Evolutionary conservation across 2,888 invertebrate genomes (phyloP).

Genomic region (Mesorhabditis spiculigera): DNA sequence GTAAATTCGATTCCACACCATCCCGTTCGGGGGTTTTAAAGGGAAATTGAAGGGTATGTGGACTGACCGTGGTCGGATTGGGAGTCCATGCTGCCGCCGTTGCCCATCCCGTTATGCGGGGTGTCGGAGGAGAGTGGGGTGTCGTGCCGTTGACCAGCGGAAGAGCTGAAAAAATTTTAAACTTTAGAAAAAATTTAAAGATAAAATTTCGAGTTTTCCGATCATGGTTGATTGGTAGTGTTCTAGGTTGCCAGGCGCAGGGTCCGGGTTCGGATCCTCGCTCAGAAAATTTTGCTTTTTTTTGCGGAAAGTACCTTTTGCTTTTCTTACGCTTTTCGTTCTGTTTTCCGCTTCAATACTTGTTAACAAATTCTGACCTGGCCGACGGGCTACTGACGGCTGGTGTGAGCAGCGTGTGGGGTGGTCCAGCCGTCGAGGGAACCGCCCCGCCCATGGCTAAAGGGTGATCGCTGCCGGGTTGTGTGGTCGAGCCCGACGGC

Average conservation of each 20-base stretch:
- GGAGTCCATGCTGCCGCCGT: neutral
- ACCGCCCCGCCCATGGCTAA: constrained; percentile 47
- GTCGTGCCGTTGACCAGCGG: constrained; percentile 5
- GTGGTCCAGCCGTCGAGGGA: constrained; percentile 44
- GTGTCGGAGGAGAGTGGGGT: constrained; percentile 5
- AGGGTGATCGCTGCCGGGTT: constrained; percentile 34
- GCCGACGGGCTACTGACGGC: constrained; percentile 47
- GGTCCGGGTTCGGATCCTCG: too few species aligned
- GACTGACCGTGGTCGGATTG: neutral
- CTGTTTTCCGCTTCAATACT: neutral
- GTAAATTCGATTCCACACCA: too few species aligned
- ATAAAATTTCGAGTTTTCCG: too few species aligned
- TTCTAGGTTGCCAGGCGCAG: too few species aligned
- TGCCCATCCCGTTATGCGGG: neutral
- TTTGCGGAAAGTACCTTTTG: constrained; percentile 2
- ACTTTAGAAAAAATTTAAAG: neutral
- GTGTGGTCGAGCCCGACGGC: constrained; percentile 7
- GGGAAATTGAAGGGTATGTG: too few species aligned
- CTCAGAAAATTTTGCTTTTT: neutral
- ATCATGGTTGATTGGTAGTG: too few species aligned
- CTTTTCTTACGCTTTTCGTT: neutral
- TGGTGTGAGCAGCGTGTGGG: constrained; percentile 38
- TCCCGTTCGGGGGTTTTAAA: too few species aligned
- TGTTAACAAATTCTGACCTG: constrained; percentile 15
- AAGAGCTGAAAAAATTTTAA: constrained; percentile 5